These are phyloP conservation scores for Australoheros facetus DNA, from an alignment of 2,797 vertebrate species.

Conservation along the genomic window DNA sequence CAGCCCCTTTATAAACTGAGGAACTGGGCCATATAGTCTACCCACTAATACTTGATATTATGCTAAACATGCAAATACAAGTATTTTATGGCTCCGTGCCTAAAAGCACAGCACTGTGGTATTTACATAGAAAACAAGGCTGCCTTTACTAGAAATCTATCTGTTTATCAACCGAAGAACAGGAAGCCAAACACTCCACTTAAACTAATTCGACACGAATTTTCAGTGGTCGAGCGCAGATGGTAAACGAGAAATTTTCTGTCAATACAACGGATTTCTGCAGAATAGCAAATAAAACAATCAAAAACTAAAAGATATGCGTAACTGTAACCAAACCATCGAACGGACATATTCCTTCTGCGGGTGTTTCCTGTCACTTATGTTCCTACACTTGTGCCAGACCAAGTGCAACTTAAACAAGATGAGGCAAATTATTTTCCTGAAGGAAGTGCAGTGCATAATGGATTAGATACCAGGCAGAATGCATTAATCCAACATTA, in stretches of 20 bases:
- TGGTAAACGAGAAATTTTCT: neutral
- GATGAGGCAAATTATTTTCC: slow-evolving; percentile 4
- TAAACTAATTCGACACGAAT: neutral
- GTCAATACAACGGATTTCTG: neutral
- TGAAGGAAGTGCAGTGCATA: slow-evolving; percentile 5
- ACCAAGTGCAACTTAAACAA: neutral
- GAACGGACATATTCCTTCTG: neutral
- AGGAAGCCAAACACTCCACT: slow-evolving; percentile 9
- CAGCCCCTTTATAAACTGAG: neutral
- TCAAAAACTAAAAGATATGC: neutral
- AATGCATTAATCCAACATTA: slow-evolving; percentile 2
- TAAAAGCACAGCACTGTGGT: neutral
- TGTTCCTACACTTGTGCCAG: neutral
- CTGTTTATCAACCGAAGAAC: slow-evolving; percentile 21
- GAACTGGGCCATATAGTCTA: neutral
- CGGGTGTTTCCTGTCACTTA: neutral
- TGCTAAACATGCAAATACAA: slow-evolving; percentile 13
- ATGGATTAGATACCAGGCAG: slow-evolving; percentile 5
- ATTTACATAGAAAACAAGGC: slow-evolving; percentile 40
- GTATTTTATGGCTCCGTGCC: neutral
- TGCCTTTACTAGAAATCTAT: slow-evolving; percentile 8
- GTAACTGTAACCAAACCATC: neutral
- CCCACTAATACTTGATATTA: neutral
- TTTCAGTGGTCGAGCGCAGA: neutral
- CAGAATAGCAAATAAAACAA: neutral